phyloP scores from a whole-genome alignment of 2,113 vertebrate genomes.

The Ictalurus punctatus region DNA sequence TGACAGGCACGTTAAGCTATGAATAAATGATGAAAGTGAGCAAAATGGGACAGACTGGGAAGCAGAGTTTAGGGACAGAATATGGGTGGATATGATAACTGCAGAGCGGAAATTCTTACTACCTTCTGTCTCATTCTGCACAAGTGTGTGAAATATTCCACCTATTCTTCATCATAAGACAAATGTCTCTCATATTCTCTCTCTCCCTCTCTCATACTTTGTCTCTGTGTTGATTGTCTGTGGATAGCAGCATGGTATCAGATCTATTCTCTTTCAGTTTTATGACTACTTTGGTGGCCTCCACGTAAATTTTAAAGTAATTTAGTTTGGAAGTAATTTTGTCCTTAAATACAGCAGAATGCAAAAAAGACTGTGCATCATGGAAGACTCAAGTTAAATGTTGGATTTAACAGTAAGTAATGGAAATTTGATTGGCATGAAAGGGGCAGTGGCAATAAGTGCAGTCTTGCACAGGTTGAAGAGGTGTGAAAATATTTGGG shows the following conservation, averaged over 20 bases:
- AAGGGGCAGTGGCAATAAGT: not conserved
- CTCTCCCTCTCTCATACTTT: not conserved
- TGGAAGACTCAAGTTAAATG: not conserved
- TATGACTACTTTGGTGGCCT: not conserved
- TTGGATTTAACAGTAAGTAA: not conserved
- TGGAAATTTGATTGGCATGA: not conserved
- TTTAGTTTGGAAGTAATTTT: conserved; percentile 8
- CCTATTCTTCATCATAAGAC: conserved; percentile 28
- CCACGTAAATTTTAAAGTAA: not conserved
- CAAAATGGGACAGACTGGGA: not conserved
- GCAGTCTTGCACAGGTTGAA: not conserved
- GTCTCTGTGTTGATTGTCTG: not conserved
- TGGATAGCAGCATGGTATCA: conserved; percentile 12
- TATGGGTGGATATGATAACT: conserved; percentile 4
- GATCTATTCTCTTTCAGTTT: conserved; percentile 30
- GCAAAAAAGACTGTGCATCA: not conserved
- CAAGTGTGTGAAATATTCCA: conserved; percentile 32
- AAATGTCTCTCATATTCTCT: not conserved
- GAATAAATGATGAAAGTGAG: not conserved
- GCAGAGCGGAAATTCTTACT: conserved; percentile 3
- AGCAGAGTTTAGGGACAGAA: not conserved
- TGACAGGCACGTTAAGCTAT: not conserved
- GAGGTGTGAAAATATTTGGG: not conserved
- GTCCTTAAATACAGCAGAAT: not conserved
- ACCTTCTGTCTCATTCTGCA: conserved; percentile 27